A percentile compares a stretch with the other conserved stretches of the same genome.
These are phyloP conservation scores for Aphodius sticticus DNA, from an alignment of 2,888 invertebrate genomes.

Conservation along the genomic window DNA sequence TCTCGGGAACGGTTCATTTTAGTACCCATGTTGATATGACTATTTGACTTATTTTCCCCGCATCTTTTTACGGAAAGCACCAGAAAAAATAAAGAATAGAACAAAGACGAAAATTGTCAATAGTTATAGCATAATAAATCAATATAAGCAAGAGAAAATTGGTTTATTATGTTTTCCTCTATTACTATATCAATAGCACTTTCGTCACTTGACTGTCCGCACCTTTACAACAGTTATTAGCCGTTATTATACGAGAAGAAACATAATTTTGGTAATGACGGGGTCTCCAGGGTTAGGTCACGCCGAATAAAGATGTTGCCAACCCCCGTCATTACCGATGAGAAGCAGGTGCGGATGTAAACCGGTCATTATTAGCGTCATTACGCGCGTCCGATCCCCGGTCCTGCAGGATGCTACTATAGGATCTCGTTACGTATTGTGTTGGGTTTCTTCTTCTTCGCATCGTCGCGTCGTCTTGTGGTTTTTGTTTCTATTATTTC, in stretches of 20 bases:
- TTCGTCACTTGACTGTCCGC: not conserved
- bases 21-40: too few species aligned
- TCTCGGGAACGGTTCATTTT: too few species aligned
- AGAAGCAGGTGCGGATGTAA: constrained; percentile 23
- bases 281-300: constrained; percentile 16
- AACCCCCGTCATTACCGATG: constrained; percentile 23
- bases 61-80: too few species aligned
- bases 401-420: not conserved
- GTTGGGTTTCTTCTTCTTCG: not conserved
- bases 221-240: not conserved
- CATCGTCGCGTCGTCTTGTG: not conserved
- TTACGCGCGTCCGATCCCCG: constrained; percentile 13
- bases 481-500: not conserved
- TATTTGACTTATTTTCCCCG: too few species aligned
- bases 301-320: constrained; percentile 10
- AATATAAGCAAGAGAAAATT: too few species aligned
- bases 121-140: too few species aligned
- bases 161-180: too few species aligned
- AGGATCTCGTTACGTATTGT: not conserved
- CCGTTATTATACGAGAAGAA: not conserved
- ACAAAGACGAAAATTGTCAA: too few species aligned
- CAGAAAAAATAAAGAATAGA: too few species aligned
- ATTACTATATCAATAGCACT: too few species aligned
- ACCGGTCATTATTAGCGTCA: constrained; percentile 15
- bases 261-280: constrained; percentile 14